Percentiles rank a stretch among this genome's conserved stretches.
These are phyloP conservation scores for Xestia sexstrigata DNA, from an alignment of 2,888 invertebrate genomes.

Conservation along the genomic window DNA sequence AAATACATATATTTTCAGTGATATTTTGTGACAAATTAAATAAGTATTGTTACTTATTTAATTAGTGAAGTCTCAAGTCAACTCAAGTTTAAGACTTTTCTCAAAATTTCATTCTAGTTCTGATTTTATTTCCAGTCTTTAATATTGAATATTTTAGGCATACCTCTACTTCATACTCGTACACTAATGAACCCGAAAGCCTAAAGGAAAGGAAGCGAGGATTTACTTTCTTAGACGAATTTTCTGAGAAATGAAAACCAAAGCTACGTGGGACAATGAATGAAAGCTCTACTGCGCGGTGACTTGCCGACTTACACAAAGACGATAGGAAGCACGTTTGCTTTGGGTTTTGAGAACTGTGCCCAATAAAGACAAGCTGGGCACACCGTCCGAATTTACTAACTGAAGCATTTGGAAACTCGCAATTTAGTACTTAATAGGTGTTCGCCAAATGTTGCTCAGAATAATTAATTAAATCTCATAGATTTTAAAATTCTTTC, in stretches of 20 bases:
- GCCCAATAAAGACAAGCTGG: conserved; percentile 21
- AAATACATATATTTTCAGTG: background rate
- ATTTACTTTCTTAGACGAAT: conserved; percentile 37
- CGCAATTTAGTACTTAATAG: background rate
- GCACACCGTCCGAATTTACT: conserved; percentile 23
- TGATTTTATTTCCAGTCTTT: background rate
- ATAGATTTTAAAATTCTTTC: background rate
- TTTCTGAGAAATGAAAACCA: conserved; percentile 48
- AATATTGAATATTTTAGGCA: conserved; percentile 27
- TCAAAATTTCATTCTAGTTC: background rate
- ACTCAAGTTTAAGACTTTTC: background rate
- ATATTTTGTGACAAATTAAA: background rate
- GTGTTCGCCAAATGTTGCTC: background rate
- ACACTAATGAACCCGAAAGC: conserved; percentile 25
- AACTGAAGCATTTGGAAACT: conserved; percentile 6
- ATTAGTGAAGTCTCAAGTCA: too few relatives aligned
- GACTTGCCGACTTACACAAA: conserved; percentile 23
- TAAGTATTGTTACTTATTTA: too few relatives aligned
- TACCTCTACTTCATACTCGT: conserved; percentile 20
- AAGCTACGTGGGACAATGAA: conserved; percentile 39
- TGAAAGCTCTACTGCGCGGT: conserved; percentile 12
- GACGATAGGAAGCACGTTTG: conserved; percentile 40
- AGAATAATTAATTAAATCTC: background rate
- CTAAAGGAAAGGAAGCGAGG: conserved; percentile 37
- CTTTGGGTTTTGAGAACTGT: conserved; percentile 30